Evolutionary conservation across 2,888 invertebrate genomes (phyloP), one percentile per base, ranked within the genome.

Genomic region (Drosophila mimetica): DNA sequence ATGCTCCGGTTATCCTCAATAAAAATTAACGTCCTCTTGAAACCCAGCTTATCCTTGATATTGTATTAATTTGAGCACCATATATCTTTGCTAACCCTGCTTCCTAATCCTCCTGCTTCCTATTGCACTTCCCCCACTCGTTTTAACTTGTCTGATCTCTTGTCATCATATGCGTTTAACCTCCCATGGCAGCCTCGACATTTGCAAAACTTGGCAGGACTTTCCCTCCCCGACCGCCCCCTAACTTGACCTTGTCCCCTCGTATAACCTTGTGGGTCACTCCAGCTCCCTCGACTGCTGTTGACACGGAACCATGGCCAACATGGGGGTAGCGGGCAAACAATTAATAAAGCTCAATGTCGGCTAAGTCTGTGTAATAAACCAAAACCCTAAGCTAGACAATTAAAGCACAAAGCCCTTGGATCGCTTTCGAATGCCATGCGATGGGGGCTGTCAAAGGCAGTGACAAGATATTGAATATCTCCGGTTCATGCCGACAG

Each of bases 261-360:
- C 20, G 13, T 13, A 22, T 71, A 74, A 74, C 82, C 78, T 39
- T 47, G 58, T 58, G 59, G 69, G 69, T 79, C 76, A 57, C 44
- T 47, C 32, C 20, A 16, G 28, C 37, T 16, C 30, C 5, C 46
- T 46, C 30, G 46, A 46, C 46, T 46, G 46, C 46, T 30, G 46
- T 28, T 18, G 46, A 46, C 46, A 30, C 16, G 16, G 46, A 13
- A 28, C 11, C 28, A 18, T 11, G 28, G 13, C 16, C 11, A 18
- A 11, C 28, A 46, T 46, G 25, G 9, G 46, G 32, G 32, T 4
- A 4, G 14, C 25, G 61, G 71, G 47, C 48, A 53, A 66, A 76
- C 87, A 81, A 81, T 81, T 86, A 81, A 81, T 81, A 81, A 84
- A 78, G 85, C 87, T 81, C 79, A 81, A 73, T 65, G 69, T 52